A percentile compares a stretch with the other conserved stretches of the same genome.
Conservation (phyloP, 2,797 vertebrate genomes). For the Leuciscus waleckii region DNA sequence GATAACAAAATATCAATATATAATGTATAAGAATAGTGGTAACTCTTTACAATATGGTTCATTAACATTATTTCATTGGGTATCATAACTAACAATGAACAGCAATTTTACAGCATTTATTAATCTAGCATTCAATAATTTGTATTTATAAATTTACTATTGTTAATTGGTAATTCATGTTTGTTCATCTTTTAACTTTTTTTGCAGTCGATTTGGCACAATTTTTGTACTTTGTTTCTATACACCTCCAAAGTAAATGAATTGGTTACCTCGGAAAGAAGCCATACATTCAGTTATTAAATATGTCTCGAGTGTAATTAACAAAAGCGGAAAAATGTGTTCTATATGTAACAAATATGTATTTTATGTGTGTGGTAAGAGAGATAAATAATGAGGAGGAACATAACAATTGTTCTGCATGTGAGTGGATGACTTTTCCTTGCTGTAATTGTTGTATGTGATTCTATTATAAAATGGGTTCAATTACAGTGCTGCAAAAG, state of each 20-base stretch:
- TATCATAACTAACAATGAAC: neutral
- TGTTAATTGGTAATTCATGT: neutral
- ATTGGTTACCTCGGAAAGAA: neutral
- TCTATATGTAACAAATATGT: neutral
- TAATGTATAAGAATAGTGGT: neutral
- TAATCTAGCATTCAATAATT: neutral
- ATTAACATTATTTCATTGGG: neutral
- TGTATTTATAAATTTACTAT: neutral
- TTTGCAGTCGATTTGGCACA: neutral
- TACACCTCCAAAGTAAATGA: neutral
- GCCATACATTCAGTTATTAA: neutral
- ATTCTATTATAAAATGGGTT: conserved; percentile 55
- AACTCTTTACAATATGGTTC: neutral
- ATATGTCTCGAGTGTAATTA: neutral
- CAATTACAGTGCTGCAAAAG: conserved; percentile 27
- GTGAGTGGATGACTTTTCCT: conserved; percentile 1
- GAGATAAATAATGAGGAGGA: neutral
- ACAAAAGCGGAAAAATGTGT: neutral
- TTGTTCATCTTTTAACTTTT: neutral
- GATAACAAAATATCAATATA: neutral
- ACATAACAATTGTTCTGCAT: conserved; percentile 26
- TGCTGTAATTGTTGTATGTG: conserved; percentile 71
- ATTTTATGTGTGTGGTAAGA: neutral
- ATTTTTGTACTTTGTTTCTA: neutral
- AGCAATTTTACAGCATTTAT: neutral